Conservation (phyloP, 2,113 vertebrate species). For the Pelusios castaneus region DNA sequence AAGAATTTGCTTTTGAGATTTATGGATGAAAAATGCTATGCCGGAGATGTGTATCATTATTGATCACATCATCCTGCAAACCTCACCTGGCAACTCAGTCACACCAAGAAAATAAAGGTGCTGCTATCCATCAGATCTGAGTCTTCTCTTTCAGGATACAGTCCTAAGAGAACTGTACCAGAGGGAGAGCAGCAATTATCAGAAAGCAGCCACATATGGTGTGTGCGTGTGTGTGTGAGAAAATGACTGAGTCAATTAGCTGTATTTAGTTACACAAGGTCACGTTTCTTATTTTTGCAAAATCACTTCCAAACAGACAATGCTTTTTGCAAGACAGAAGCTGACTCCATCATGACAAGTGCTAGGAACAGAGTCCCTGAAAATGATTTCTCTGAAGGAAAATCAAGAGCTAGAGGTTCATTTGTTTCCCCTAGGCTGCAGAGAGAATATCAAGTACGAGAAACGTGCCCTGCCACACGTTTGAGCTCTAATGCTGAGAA, state of each 20-base stretch:
- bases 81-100: fast-evolving
- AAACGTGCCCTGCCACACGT: background rate
- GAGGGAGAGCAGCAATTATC: background rate
- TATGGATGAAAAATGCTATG: background rate
- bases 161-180: background rate
- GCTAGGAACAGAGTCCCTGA: background rate
- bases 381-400: background rate
- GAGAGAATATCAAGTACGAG: background rate
- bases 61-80: background rate
- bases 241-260: fast-evolving
- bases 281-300: background rate
- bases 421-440: background rate
- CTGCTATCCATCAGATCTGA: background rate
- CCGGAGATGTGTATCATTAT: background rate
- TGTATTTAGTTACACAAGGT: background rate
- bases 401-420: background rate
- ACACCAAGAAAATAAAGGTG: background rate
- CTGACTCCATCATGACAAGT: fast-evolving
- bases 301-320: background rate
- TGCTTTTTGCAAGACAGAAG: background rate
- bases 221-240: fast-evolving
- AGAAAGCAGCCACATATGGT: background rate
- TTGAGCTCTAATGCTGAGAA: background rate
- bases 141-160: fast-evolving
- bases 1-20: fast-evolving